Conservation (phyloP, 2,113 vertebrate genomes). For the Odocoileus hemionus region DNA sequence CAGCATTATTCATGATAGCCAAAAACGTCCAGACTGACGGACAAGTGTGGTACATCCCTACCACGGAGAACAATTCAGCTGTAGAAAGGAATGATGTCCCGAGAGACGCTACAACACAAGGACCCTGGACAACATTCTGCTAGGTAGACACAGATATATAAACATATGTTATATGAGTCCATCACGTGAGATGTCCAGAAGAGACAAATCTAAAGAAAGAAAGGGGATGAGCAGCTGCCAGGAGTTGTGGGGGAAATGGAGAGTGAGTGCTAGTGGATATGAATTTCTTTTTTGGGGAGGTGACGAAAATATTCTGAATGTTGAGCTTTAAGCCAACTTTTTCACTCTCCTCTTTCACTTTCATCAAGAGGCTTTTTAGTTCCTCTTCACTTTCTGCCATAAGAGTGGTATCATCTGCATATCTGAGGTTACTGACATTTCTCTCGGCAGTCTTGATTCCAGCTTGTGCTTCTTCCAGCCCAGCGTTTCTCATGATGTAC, state of each 20-base stretch:
- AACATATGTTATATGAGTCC: background rate
- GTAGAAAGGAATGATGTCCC: rapidly evolving
- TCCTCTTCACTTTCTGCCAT: too few relatives aligned
- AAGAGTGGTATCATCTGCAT: too few relatives aligned
- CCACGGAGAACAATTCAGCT: rapidly evolving
- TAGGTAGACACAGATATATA: background rate
- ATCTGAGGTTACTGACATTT: too few relatives aligned
- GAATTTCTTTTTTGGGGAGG: too few relatives aligned
- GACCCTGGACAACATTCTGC: background rate
- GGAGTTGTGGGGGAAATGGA: background rate
- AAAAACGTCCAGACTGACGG: background rate
- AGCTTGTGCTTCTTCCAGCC: too few relatives aligned
- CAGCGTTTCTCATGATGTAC: too few relatives aligned
- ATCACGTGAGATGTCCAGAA: background rate
- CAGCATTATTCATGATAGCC: background rate
- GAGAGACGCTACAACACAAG: rapidly evolving
- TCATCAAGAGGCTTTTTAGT: too few relatives aligned
- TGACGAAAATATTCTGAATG: background rate
- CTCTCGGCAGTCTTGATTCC: too few relatives aligned
- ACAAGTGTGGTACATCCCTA: rapidly evolving
- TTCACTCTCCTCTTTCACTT: too few relatives aligned
- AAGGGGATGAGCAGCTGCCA: too few relatives aligned
- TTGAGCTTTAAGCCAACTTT: too few relatives aligned
- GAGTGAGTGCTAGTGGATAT: background rate
- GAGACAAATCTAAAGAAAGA: background rate